Percentiles rank a stretch among this genome's conserved stretches.
Evolutionary conservation across 2,888 invertebrate species (phyloP).

Genomic region (Litoditis marina): DNA sequence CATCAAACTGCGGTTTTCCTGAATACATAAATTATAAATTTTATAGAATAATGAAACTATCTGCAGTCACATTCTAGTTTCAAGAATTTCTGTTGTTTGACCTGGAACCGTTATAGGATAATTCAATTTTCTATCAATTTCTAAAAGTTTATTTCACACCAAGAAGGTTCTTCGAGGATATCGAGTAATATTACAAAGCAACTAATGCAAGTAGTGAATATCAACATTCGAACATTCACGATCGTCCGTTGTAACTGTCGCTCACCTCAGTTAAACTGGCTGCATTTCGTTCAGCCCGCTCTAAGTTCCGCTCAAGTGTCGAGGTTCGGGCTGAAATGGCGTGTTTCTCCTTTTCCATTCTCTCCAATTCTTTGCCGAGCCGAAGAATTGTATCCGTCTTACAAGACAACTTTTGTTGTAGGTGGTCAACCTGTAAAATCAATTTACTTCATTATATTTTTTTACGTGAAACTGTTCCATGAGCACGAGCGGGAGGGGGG

Average conservation of each 20-base stretch:
- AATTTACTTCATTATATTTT: no score
- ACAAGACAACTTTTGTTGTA: conserved; percentile 33
- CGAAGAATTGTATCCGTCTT: conserved; percentile 45
- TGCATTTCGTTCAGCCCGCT: conserved; percentile 31
- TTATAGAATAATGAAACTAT: conserved; percentile 1
- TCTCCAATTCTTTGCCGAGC: conserved; percentile 41
- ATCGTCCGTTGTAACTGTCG: no score
- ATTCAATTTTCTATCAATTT: neutral
- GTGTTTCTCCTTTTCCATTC: conserved; percentile 25
- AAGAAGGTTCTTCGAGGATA: no score
- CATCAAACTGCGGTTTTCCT: no score
- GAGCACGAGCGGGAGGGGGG: no score
- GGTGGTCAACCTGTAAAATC: conserved; percentile 23
- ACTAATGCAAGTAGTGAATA: no score
- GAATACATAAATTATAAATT: neutral
- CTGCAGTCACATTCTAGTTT: conserved; percentile 7
- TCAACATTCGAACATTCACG: no score
- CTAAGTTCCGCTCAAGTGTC: conserved; percentile 36
- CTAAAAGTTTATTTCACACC: no score
- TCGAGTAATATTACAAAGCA: no score
- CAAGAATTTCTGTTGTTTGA: neutral
- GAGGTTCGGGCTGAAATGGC: conserved; percentile 18
- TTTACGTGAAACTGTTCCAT: no score
- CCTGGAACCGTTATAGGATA: neutral
- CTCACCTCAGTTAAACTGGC: no score